These are phyloP conservation scores for Paradoxurus hermaphroditus DNA, from an alignment of 2,113 vertebrate species.

Conservation along the genomic window DNA sequence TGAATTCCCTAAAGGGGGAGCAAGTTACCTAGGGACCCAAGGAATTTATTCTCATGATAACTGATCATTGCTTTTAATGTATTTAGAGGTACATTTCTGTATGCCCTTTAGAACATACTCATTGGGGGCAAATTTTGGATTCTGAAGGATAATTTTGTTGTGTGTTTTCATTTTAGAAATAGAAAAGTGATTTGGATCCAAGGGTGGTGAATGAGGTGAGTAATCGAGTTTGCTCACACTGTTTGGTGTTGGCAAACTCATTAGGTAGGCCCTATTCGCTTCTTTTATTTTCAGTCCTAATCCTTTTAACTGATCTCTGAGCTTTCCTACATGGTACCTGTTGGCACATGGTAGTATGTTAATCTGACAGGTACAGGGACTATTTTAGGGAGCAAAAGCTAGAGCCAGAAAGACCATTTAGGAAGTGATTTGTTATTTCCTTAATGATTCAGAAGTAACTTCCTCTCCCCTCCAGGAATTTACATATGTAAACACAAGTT, in stretches of 20 bases:
- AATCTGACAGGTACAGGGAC: constrained; percentile 16
- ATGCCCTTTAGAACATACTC: neutral
- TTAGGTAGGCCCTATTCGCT: neutral
- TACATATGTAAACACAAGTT: constrained; percentile 51
- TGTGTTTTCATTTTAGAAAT: constrained; percentile 23
- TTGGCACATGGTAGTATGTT: constrained; percentile 31
- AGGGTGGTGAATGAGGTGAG: neutral
- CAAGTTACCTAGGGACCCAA: neutral
- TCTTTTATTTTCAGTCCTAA: constrained; percentile 43
- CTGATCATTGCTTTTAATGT: neutral
- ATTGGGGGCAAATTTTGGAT: constrained; percentile 12
- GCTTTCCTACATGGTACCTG: constrained; percentile 18
- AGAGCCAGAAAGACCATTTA: constrained; percentile 41
- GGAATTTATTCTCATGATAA: neutral
- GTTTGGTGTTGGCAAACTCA: constrained; percentile 41
- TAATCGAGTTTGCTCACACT: constrained; percentile 37
- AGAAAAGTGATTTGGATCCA: constrained; percentile 45
- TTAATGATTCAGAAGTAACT: constrained; percentile 63
- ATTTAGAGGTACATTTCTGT: neutral
- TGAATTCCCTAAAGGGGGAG: neutral
- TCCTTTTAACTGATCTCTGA: constrained; percentile 42
- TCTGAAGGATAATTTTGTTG: constrained; percentile 13
- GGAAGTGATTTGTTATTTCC: constrained; percentile 50
- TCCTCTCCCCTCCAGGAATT: constrained; percentile 46
- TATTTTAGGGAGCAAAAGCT: constrained; percentile 1